phyloP scores from a whole-genome alignment of 2,797 vertebrate species.

The Mastacembelus armatus region DNA sequence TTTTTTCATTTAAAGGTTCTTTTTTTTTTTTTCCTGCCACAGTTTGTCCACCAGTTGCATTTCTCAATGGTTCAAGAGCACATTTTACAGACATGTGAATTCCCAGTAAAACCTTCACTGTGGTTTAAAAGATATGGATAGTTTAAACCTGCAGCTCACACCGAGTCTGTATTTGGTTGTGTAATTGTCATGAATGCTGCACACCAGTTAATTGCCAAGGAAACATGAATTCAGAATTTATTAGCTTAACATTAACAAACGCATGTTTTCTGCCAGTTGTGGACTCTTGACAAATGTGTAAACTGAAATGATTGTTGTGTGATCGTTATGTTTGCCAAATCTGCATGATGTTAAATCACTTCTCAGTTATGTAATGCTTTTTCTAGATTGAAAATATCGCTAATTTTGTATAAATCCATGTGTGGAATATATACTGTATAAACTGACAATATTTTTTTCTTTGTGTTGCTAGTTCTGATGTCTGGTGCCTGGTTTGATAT shows the following conservation, averaged over 20 bases:
- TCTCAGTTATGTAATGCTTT: conserved; percentile 6
- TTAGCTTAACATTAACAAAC: no score
- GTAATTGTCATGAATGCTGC: conserved; percentile 26
- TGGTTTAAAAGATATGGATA: conserved; percentile 32
- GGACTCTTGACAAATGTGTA: conserved; percentile 41
- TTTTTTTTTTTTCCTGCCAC: conserved; percentile 14
- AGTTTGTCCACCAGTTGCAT: conserved; percentile 18
- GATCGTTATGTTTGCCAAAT: conserved; percentile 55
- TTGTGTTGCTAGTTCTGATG: conserved; percentile 2
- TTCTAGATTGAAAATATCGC: conserved; percentile 33
- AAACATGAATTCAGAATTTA: conserved; percentile 36
- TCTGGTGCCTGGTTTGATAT: conserved; percentile 4
- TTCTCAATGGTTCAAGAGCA: conserved; percentile 29
- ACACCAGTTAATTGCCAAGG: conserved; percentile 25
- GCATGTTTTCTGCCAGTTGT: conserved; percentile 47
- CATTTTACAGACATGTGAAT: conserved; percentile 30
- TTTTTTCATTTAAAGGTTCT: not conserved
- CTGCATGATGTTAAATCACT: conserved; percentile 51
- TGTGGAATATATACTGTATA: conserved; percentile 20
- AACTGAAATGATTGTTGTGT: conserved; percentile 44
- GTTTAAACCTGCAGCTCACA: conserved; percentile 27
- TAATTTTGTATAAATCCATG: conserved; percentile 56
- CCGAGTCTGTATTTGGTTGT: conserved; percentile 13
- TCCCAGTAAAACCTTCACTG: not conserved
- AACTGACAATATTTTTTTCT: conserved; percentile 7